Percentiles rank a stretch among this genome's conserved stretches.
These are phyloP conservation scores for Telmatherina bonti DNA, from an alignment of 2,797 vertebrate species.

Conservation along the genomic window DNA sequence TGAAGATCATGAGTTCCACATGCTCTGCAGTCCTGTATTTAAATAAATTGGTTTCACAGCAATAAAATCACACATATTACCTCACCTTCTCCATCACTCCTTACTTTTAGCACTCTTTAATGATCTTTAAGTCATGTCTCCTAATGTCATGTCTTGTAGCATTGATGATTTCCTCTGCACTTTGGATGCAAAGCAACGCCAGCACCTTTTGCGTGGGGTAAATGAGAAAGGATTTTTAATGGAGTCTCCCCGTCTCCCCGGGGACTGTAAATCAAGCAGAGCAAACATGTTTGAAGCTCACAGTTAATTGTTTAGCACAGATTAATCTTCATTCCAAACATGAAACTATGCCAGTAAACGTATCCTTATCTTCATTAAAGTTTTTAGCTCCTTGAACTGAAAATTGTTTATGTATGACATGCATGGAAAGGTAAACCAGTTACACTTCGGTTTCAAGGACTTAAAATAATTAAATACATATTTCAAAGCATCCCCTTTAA, in stretches of 20 bases:
- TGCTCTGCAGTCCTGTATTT: constrained; percentile 28
- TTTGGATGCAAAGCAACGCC: constrained; percentile 69
- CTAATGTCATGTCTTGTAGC: constrained; percentile 59
- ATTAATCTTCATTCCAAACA: constrained; percentile 24
- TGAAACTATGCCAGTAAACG: constrained; percentile 23
- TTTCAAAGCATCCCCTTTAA: constrained; percentile 35
- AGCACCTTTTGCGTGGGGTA: constrained; percentile 57
- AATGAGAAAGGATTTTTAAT: constrained; percentile 63
- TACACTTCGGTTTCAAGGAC: constrained; percentile 37
- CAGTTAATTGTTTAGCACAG: constrained; percentile 48
- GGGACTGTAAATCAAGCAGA: constrained; percentile 54
- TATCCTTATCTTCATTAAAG: constrained; percentile 34
- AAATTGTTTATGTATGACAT: constrained; percentile 23
- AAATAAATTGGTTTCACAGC: constrained; percentile 45
- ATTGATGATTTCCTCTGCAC: constrained; percentile 59
- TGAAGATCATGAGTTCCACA: constrained; percentile 36
- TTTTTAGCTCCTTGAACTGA: constrained; percentile 18
- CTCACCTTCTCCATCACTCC: constrained; percentile 30
- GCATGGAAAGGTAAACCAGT: constrained; percentile 36
- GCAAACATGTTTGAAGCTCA: constrained; percentile 39
- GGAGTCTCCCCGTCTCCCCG: constrained; percentile 49
- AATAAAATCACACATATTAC: constrained; percentile 38
- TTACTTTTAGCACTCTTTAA: constrained; percentile 38
- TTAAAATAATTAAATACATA: constrained; percentile 33
- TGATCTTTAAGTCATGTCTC: constrained; percentile 53